Base-by-base conservation (phyloP, 2,888 invertebrate genomes). In the Nysson spinosus region DNA sequence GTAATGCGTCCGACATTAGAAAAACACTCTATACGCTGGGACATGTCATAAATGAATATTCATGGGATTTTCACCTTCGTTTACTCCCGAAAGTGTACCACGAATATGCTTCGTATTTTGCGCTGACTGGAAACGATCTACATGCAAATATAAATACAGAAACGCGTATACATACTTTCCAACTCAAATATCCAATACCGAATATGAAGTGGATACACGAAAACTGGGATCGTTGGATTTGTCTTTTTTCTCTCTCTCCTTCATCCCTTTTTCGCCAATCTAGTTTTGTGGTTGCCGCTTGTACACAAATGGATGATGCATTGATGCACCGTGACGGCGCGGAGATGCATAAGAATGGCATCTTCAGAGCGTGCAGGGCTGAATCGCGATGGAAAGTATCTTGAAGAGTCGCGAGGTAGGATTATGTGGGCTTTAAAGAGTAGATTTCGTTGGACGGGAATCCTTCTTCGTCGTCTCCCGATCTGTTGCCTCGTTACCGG, bases 51-150 rank as follows among this genome's bases (percentile, higher is more conserved):
- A 51, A 24, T 22, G 54, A 35, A 62, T 63, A 54, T 30, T 34
- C 47, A 16, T 49, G 60, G 46, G 55, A 67, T 64, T 52, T 44
- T 46, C 46, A 40, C 39, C 22, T 9, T 20, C 32, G 37, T 22
- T 26, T n/a, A 17, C 19, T 16, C 12, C 19, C 37, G 24, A 22
- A 32, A 11, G 28, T 46, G 37, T 40, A 81, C 81, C 80, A 75
- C 74, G 80, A 78, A 81, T 81, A 78, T 30, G 26, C 75, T 82
- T 82, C 79, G 79, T 80, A 74, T 79, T 78, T 80, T 76, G 75
- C 77, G 77, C 77, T 78, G 76, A 81, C 80, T 81, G 77, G 73
- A 68, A 68, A 73, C 77, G 75, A 44, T 19, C 35, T 30, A n/a
- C 42, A 47, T 35, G 16, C 60, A 46, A 20, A 14, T 17, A 19